phyloP scores from a whole-genome alignment of 2,797 vertebrate genomes.

The Cyclopterus lumpus region DNA sequence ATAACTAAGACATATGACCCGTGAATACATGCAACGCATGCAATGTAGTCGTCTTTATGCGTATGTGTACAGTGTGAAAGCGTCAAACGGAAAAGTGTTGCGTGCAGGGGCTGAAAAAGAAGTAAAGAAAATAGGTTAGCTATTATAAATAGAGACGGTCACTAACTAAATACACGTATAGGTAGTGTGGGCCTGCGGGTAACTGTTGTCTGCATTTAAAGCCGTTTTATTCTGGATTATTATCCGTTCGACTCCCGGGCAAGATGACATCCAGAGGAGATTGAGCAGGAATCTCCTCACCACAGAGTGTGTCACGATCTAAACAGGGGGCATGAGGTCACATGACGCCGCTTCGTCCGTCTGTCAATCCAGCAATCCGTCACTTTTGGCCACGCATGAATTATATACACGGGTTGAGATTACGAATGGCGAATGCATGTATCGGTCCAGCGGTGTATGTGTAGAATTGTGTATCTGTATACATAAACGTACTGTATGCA shows the following conservation, averaged over 20 bases:
- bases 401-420: not conserved
- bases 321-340: not conserved
- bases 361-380: not conserved
- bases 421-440: not conserved
- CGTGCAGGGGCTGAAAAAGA: not conserved
- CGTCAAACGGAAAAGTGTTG: not conserved
- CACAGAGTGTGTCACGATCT: not conserved
- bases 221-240: constrained; percentile 2
- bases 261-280: constrained; percentile 3
- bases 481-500: constrained; percentile 16
- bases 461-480: not conserved
- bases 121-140: not conserved
- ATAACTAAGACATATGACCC: not conserved
- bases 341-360: not conserved
- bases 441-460: not conserved
- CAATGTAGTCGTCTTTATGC: not conserved
- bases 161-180: constrained; percentile 22
- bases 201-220: constrained; percentile 19
- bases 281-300: not conserved
- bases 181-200: constrained; percentile 18
- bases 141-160: constrained; percentile 13
- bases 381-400: constrained; percentile 1
- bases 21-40: not conserved
- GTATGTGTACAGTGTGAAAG: not conserved
- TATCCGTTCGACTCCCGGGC: not conserved